Evolutionary conservation across 2,797 vertebrate species (phyloP), one percentile per base, ranked within the genome.

Genomic region (Pipistrellus kuhlii): DNA sequence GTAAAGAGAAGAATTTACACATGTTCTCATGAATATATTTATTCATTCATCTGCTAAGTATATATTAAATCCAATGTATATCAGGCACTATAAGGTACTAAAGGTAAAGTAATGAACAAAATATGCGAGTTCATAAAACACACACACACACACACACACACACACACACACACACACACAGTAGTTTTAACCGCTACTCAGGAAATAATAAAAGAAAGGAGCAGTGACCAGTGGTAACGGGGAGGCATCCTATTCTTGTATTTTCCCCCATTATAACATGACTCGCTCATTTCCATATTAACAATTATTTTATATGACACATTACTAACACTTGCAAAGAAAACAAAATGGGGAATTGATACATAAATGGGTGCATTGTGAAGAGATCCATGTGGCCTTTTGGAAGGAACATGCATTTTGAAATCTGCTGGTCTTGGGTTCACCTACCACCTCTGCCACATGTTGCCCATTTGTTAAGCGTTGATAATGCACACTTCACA

Each of bases 1-100:
- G 51, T 51, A 92, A 95, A 92, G 62, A 69, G 57, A 55, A 73
- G 27, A 83, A 53, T 41, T 92, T 78, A 12, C 8, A 15, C 4
- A 12, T 71, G 14, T 88, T 57, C 64, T 92, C 48, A 35, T 64
- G 72, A 81, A 73, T 69, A 35, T 3, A 35, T 87, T 76, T 87
- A 41, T 91, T 95, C 59, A 27, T 69, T 89, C 38, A 27, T 41
- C 35, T 51, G 30, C 41, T 81, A 73, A 48, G 8, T 71, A 44
- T 62, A 78, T 82, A 78, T 76, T 84, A n/a, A 57, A 9, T 86
- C 13, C 32, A 84, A 0, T 48, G 80, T 71, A 76, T 76, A 6
- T 68, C 21, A 32, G 71, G 41, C 38, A 68, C 38, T 83, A 21
- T 88, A 62, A 72, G 59, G 30, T 59, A 3, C 35, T 32, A 15